A percentile compares a stretch with the other conserved stretches of the same genome.
Conservation (phyloP, 2,888 invertebrate genomes). For the Dynastes maya region DNA sequence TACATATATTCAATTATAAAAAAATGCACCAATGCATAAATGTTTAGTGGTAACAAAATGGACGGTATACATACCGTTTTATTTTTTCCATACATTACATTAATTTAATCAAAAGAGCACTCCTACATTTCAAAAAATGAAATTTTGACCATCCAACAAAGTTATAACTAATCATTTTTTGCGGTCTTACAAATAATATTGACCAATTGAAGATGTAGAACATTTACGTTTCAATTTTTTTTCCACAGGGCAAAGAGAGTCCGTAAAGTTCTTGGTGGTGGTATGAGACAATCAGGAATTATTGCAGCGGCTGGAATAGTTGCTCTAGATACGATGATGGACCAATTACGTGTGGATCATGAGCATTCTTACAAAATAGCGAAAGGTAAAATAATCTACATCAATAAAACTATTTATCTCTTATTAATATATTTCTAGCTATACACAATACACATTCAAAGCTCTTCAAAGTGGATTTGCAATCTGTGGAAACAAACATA, state of each 20-base stretch:
- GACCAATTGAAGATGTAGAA: background rate
- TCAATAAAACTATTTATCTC: background rate
- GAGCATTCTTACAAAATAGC: conserved; percentile 79
- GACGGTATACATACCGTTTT: too few relatives aligned
- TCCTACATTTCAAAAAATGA: too few relatives aligned
- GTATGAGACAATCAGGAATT: conserved; percentile 93
- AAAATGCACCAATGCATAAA: too few relatives aligned
- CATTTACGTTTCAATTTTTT: background rate
- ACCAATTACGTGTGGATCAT: conserved; percentile 84
- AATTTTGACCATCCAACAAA: too few relatives aligned
- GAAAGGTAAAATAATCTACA: conserved; percentile 71
- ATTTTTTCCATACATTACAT: too few relatives aligned
- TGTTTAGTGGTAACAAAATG: too few relatives aligned
- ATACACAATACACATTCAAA: conserved; percentile 76
- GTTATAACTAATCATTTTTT: too few relatives aligned
- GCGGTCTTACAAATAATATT: too few relatives aligned
- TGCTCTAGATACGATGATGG: conserved; percentile 85
- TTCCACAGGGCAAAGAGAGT: conserved; percentile 78
- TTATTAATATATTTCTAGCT: conserved; percentile 67
- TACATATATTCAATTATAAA: too few relatives aligned
- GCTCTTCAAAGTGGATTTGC: conserved; percentile 76
- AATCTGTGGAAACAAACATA: conserved; percentile 82
- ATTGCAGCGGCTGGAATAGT: conserved; percentile 92
- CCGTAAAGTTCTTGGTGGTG: conserved; percentile 93
- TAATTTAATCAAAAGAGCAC: too few relatives aligned